Conservation (phyloP, 1,140 invertebrate species). For the Mylabris phalerata region DNA sequence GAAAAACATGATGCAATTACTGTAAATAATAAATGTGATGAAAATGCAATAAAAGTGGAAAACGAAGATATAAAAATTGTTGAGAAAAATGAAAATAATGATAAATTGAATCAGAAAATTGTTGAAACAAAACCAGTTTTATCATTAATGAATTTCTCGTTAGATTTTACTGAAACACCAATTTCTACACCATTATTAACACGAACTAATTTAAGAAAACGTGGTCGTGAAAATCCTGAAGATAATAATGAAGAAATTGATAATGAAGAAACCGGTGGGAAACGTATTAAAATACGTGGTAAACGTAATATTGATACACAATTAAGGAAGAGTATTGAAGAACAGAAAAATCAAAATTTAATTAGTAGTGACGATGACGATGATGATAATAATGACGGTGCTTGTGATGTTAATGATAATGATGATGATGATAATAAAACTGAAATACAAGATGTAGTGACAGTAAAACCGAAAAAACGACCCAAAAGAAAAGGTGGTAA, state of each 20-base stretch:
- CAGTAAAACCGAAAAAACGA: constrained; percentile 10
- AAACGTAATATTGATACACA: constrained; percentile 47
- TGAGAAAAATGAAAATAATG: constrained; percentile 3
- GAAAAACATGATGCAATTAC: too few species aligned
- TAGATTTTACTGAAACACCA: constrained; percentile 39
- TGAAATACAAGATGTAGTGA: not conserved
- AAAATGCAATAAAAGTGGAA: too few species aligned
- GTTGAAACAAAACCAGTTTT: not conserved
- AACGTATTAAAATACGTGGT: constrained; percentile 45
- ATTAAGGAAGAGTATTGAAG: constrained; percentile 51
- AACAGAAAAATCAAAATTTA: constrained; percentile 48
- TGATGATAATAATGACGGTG: not conserved
- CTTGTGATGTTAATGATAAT: not conserved
- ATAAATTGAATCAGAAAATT: too few species aligned
- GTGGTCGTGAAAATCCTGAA: constrained; percentile 19
- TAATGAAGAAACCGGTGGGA: constrained; percentile 44
- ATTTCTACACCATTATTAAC: constrained; percentile 13
- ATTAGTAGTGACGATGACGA: constrained; percentile 50
- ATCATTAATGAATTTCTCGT: constrained; percentile 12
- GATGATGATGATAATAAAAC: not conserved
- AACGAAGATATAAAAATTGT: not conserved
- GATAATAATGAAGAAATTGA: constrained; percentile 35
- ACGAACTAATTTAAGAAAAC: constrained; percentile 23
- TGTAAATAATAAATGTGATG: too few species aligned
- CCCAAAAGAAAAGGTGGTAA: constrained; percentile 16